A percentile compares a stretch with the other conserved stretches of the same genome.
These are phyloP conservation scores for Capromys pilorides DNA, from an alignment of 2,797 vertebrate genomes.

Conservation along the genomic window DNA sequence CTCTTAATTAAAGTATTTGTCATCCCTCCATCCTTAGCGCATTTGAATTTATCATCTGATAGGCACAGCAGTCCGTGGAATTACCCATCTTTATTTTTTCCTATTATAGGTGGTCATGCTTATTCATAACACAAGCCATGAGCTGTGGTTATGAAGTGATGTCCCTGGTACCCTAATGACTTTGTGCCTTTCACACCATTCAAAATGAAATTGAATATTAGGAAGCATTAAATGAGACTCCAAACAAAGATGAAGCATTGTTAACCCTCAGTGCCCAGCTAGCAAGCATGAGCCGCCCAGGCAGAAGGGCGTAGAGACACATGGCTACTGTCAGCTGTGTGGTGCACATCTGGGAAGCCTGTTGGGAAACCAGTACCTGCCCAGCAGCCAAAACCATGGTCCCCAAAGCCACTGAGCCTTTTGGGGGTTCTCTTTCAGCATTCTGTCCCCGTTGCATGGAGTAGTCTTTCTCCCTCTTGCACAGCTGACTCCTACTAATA, in stretches of 20 bases:
- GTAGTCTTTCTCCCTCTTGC: neutral
- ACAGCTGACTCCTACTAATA: neutral
- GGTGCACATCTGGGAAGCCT: neutral
- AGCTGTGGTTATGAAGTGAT: constrained; percentile 70
- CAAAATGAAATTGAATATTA: constrained; percentile 69
- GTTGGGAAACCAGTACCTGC: neutral
- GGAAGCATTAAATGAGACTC: constrained; percentile 65
- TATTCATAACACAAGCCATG: constrained; percentile 65
- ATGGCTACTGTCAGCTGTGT: too few species aligned
- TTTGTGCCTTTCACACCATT: constrained; percentile 66
- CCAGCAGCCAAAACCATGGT: neutral
- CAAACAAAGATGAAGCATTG: constrained; percentile 50
- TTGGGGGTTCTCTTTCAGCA: neutral
- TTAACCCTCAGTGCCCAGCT: constrained; percentile 44
- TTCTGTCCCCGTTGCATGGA: too few species aligned
- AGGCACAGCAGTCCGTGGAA: constrained; percentile 63
- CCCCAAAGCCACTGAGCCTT: neutral
- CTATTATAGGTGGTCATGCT: constrained; percentile 1
- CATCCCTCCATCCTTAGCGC: constrained; percentile 60
- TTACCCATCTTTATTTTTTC: constrained; percentile 71
- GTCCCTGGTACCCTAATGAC: constrained; percentile 68
- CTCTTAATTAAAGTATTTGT: constrained; percentile 74
- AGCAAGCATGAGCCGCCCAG: neutral
- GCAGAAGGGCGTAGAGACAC: neutral
- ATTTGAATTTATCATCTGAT: constrained; percentile 75